Conservation (phyloP, 2,888 invertebrate genomes). For the Amblyjoppa fuscipennis region DNA sequence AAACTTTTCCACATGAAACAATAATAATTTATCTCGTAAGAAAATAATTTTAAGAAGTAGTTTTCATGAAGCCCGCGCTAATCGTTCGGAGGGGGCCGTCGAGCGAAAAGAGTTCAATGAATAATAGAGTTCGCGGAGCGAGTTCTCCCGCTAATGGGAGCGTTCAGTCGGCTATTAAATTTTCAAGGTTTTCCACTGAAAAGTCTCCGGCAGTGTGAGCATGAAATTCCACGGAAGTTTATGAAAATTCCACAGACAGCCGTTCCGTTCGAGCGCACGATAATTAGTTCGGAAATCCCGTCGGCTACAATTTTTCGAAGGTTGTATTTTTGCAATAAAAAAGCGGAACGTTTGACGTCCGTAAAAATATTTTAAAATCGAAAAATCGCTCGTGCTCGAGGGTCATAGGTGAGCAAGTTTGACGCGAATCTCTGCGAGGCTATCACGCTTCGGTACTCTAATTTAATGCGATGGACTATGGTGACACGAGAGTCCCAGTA, state of each 20-base stretch:
- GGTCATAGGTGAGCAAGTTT: slow-evolving; percentile 7
- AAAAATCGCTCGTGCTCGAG: slow-evolving; percentile 32
- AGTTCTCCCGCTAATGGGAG: slow-evolving; percentile 55
- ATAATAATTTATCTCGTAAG: slow-evolving; percentile 30
- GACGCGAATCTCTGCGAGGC: slow-evolving; percentile 48
- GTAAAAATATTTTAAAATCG: background rate
- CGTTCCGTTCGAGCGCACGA: background rate
- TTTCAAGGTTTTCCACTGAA: slow-evolving; percentile 52
- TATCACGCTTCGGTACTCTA: slow-evolving; percentile 57
- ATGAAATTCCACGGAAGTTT: slow-evolving; percentile 9
- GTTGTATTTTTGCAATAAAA: background rate
- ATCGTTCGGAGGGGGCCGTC: slow-evolving; percentile 47
- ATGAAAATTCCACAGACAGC: slow-evolving; percentile 14
- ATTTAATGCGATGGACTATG: slow-evolving; percentile 54
- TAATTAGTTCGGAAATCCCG: background rate
- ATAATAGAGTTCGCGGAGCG: slow-evolving; percentile 59
- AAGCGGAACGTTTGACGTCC: background rate
- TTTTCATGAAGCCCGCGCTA: slow-evolving; percentile 12
- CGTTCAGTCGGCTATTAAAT: slow-evolving; percentile 61
- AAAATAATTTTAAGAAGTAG: slow-evolving; percentile 62
- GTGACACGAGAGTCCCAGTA: slow-evolving; percentile 57
- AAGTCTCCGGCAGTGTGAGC: slow-evolving; percentile 11
- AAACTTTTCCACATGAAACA: slow-evolving; percentile 24
- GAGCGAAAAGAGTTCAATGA: slow-evolving; percentile 49
- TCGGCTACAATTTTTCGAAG: background rate